These are phyloP conservation scores for Elysia crispata DNA, from an alignment of 2,888 invertebrate species.

Conservation along the genomic window DNA sequence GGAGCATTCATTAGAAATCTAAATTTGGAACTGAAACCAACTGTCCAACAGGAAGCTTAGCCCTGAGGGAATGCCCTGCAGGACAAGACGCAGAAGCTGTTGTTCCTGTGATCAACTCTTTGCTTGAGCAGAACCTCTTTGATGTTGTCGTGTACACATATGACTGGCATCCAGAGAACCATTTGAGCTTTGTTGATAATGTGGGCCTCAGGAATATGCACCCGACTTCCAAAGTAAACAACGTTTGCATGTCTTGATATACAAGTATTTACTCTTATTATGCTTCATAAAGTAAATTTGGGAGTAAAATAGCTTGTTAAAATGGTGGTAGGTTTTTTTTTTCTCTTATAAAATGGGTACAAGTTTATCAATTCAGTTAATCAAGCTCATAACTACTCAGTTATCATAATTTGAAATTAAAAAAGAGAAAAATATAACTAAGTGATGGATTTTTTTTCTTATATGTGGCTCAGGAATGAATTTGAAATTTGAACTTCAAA, in stretches of 20 bases:
- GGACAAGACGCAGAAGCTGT: slow-evolving; percentile 83
- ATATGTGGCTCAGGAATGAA: no score
- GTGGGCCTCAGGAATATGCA: slow-evolving; percentile 77
- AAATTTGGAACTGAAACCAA: no score
- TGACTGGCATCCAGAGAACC: slow-evolving; percentile 98
- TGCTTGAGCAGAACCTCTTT: slow-evolving; percentile 81
- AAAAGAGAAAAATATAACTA: no score
- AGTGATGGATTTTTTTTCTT: no score
- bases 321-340: not conserved
- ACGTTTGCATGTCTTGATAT: no score
- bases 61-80: slow-evolving; percentile 94
- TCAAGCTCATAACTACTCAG: not conserved
- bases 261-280: no score
- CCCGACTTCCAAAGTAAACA: slow-evolving; percentile 58
- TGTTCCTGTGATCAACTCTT: slow-evolving; percentile 91
- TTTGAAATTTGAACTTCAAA: no score
- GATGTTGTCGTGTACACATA: slow-evolving; percentile 94
- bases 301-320: not conserved
- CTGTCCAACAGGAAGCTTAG: slow-evolving; percentile 84
- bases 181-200: slow-evolving; percentile 97
- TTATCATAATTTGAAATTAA: no score
- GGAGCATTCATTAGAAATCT: no score
- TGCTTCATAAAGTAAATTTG: no score
- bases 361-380: not conserved
- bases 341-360: not conserved